phyloP scores from a whole-genome alignment of 1,140 invertebrate genomes.

The Mactra quadrangularis region DNA sequence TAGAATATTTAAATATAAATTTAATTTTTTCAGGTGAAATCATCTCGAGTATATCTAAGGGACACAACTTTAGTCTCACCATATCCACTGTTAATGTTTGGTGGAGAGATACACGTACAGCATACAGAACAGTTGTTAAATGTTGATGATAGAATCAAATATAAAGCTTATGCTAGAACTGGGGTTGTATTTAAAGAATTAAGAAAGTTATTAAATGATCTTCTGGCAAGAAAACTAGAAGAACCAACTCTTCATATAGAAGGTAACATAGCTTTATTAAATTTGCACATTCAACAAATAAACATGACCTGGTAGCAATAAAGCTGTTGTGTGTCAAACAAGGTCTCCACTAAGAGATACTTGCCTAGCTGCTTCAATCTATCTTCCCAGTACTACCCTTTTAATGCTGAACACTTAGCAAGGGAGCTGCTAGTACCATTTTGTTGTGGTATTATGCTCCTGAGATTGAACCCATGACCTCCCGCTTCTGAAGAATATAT shows the following conservation, averaged over 20 bases:
- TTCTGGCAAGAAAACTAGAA: constrained; percentile 77
- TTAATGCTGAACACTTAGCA: no score
- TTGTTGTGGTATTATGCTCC: not conserved
- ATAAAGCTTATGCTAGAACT: constrained; percentile 85
- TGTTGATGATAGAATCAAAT: constrained; percentile 91
- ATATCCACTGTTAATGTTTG: constrained; percentile 91
- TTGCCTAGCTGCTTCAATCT: not conserved
- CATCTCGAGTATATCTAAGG: constrained; percentile 88
- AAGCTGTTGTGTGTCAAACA: not conserved
- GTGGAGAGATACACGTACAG: constrained; percentile 84
- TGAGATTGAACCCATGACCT: not conserved
- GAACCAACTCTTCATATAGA: constrained; percentile 70
- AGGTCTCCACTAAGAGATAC: not conserved
- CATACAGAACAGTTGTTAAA: constrained; percentile 79
- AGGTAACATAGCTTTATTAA: constrained; percentile 58
- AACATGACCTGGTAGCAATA: not conserved
- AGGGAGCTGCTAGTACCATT: no score
- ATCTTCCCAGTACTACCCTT: not conserved
- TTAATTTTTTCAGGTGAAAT: constrained; percentile 72
- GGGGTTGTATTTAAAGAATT: constrained; percentile 81
- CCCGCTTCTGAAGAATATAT: no score
- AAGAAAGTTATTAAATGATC: constrained; percentile 69
- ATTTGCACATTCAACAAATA: not conserved
- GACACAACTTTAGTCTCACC: constrained; percentile 92
- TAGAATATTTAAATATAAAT: no score